Conservation (phyloP, 1,140 invertebrate species). For the Zaprionus ornatus region DNA sequence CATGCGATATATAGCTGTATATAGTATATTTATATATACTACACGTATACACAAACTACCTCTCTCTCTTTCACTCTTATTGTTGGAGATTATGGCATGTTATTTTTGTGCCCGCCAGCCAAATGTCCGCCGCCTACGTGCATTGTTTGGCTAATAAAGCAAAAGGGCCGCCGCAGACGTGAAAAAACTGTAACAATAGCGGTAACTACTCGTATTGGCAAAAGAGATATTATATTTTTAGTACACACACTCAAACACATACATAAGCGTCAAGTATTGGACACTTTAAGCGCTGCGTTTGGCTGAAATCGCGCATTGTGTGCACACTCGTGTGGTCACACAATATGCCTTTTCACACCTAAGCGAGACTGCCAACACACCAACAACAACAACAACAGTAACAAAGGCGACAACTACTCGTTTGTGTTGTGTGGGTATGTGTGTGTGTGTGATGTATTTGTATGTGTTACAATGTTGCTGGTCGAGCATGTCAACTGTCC, state of each 20-base stretch:
- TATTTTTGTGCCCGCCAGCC: slow-evolving; percentile 50
- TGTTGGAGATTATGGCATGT: slow-evolving; percentile 50
- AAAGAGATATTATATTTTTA: slow-evolving; percentile 55
- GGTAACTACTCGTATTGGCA: slow-evolving; percentile 46
- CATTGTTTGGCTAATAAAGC: slow-evolving; percentile 77
- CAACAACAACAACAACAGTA: slow-evolving; percentile 28
- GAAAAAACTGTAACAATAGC: slow-evolving; percentile 15
- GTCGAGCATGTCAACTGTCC: slow-evolving; percentile 46
- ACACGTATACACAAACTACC: not conserved
- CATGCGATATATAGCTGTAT: slow-evolving; percentile 22
- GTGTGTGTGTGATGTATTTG: not conserved
- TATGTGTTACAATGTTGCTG: slow-evolving; percentile 48
- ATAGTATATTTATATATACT: slow-evolving; percentile 15
- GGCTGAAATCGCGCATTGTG: slow-evolving; percentile 19
- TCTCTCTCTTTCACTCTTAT: not conserved
- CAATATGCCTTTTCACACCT: slow-evolving; percentile 68
- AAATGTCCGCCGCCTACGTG: slow-evolving; percentile 65
- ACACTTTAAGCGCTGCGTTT: slow-evolving; percentile 50
- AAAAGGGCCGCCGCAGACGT: slow-evolving; percentile 30
- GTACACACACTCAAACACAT: slow-evolving; percentile 13
- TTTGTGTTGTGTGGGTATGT: not conserved
- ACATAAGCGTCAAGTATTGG: slow-evolving; percentile 31
- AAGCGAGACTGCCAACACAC: slow-evolving; percentile 37
- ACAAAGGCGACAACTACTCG: slow-evolving; percentile 3
- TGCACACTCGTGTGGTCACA: slow-evolving; percentile 16